Conservation (phyloP, 1,140 invertebrate species). For the Philotrypesis tridentata region DNA sequence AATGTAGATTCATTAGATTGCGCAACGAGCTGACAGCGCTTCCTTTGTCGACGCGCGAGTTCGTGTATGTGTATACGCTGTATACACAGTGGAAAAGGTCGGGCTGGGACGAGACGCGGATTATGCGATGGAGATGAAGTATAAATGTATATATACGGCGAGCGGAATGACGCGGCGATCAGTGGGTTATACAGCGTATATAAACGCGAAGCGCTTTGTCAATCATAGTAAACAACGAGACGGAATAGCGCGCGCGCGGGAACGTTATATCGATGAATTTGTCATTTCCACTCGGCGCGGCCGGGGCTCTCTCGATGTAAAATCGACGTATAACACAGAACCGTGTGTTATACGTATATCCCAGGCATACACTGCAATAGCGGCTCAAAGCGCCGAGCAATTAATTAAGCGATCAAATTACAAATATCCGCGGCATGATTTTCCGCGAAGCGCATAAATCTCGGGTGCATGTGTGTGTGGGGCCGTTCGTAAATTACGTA, state of each 20-base stretch:
- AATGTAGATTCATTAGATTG: neutral
- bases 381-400: slow-evolving; percentile 3
- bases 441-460: slow-evolving; percentile 41
- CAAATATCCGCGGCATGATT: slow-evolving; percentile 23
- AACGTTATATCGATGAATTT: neutral
- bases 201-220: neutral
- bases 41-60: no score
- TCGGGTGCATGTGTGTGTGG: no score
- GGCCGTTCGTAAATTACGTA: no score
- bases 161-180: neutral
- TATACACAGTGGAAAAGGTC: no score
- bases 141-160: no score
- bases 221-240: neutral
- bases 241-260: neutral
- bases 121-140: no score
- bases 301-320: neutral
- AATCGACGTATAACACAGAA: neutral
- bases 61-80: no score
- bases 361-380: neutral
- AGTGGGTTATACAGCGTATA: neutral
- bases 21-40: no score
- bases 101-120: no score
- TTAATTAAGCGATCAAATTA: slow-evolving; percentile 38
- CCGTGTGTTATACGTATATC: no score
- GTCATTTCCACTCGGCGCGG: neutral